Conservation (phyloP, 2,797 vertebrate genomes). For the Sebastes taczanowskii region DNA sequence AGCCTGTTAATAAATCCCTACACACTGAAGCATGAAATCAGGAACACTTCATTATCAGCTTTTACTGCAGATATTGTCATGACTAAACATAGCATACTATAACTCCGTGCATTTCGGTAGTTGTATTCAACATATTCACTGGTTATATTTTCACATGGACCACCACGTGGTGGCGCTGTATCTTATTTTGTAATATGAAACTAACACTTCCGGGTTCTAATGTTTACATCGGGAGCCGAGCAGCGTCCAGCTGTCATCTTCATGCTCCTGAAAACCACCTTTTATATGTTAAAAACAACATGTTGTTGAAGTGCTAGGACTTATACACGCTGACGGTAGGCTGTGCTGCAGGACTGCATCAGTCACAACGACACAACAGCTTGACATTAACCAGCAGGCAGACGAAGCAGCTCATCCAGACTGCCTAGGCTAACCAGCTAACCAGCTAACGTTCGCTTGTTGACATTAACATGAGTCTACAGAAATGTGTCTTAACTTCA, state of each 20-base stretch:
- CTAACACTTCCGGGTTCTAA: conserved; percentile 69
- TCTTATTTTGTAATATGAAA: not conserved
- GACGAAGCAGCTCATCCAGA: not conserved
- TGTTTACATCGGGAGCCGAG: conserved; percentile 63
- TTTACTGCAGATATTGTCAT: too few species aligned
- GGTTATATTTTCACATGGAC: too few species aligned
- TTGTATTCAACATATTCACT: too few species aligned
- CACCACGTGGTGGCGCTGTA: conserved; percentile 21
- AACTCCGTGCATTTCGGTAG: too few species aligned
- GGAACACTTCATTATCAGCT: too few species aligned
- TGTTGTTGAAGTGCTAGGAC: not conserved
- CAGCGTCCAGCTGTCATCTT: not conserved
- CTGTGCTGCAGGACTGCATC: fast-evolving
- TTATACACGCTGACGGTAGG: conserved; percentile 13
- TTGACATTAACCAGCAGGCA: not conserved
- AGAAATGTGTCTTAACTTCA: not conserved
- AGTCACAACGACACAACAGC: not conserved
- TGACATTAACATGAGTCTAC: not conserved
- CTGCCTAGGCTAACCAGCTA: conserved; percentile 34
- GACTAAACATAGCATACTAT: too few species aligned
- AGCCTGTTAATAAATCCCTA: too few species aligned
- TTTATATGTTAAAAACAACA: not conserved
- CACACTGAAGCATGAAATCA: too few species aligned
- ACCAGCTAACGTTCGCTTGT: conserved; percentile 20
- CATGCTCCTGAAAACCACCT: not conserved